Conservation (phyloP, 2,113 vertebrate species). For the Grammomys surdaster region DNA sequence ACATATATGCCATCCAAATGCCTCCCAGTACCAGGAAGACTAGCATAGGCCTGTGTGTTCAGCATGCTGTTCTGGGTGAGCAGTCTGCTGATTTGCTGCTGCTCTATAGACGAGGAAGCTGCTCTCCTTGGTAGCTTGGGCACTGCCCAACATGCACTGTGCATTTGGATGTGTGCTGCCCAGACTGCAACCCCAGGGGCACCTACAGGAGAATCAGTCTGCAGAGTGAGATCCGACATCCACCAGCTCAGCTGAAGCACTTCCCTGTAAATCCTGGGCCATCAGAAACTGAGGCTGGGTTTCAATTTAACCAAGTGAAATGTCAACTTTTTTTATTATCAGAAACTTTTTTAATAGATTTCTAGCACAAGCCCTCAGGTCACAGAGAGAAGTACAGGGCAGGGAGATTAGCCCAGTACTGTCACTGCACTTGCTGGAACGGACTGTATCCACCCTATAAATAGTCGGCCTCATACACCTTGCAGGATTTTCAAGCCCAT, state of each 20-base stretch:
- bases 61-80: too few relatives aligned
- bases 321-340: conserved; percentile 68
- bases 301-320: conserved; percentile 76
- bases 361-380: conserved; percentile 66
- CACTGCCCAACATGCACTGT: neutral
- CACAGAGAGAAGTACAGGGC: conserved; percentile 49
- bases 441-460: conserved; percentile 35
- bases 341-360: conserved; percentile 78
- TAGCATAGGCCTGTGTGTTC: accelerated
- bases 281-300: neutral
- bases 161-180: neutral
- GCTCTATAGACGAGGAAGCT: too few relatives aligned
- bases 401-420: conserved; percentile 65
- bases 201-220: accelerated
- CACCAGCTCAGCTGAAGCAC: accelerated
- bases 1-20: accelerated
- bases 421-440: conserved; percentile 47
- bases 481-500: conserved; percentile 4
- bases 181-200: neutral
- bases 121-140: neutral
- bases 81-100: accelerated
- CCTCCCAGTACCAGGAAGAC: neutral
- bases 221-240: accelerated
- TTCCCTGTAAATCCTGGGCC: neutral
- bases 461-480: neutral